These are phyloP conservation scores for Dendroctonus valens DNA, from an alignment of 1,140 invertebrate species.

Conservation along the genomic window DNA sequence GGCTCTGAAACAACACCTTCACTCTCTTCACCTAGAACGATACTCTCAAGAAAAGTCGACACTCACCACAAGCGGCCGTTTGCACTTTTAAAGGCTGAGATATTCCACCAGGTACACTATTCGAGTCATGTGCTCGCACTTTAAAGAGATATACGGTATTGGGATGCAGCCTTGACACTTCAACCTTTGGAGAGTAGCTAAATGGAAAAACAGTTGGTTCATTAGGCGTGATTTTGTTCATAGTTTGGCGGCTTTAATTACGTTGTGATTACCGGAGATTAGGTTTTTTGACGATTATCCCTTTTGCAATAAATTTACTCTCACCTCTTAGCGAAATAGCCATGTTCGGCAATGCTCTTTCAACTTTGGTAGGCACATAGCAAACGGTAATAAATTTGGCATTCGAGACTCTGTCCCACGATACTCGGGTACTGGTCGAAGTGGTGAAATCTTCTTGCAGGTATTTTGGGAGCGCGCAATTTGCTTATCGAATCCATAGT, in stretches of 20 bases:
- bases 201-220: conserved; percentile 26
- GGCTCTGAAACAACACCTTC: conserved; percentile 40
- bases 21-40: not conserved
- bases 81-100: conserved; percentile 36
- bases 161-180: conserved; percentile 57
- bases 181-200: conserved; percentile 51
- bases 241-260: no score
- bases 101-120: conserved; percentile 32
- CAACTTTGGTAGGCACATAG: conserved; percentile 31
- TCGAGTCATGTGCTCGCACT: conserved; percentile 50
- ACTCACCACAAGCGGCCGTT: conserved; percentile 41
- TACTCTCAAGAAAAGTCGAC: not conserved
- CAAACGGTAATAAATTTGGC: conserved; percentile 40
- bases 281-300: no score
- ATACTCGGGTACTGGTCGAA: conserved; percentile 34
- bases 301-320: no score
- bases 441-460: conserved; percentile 17
- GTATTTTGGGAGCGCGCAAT: conserved; percentile 23
- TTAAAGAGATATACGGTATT: conserved; percentile 63
- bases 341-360: not conserved
- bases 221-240: no score
- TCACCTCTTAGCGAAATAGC: no score
- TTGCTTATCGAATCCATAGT: conserved; percentile 4
- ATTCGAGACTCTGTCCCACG: conserved; percentile 35
- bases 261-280: no score